These are phyloP conservation scores for Psephotus haematonotus DNA, from an alignment of 2,113 vertebrate genomes.

Conservation along the genomic window DNA sequence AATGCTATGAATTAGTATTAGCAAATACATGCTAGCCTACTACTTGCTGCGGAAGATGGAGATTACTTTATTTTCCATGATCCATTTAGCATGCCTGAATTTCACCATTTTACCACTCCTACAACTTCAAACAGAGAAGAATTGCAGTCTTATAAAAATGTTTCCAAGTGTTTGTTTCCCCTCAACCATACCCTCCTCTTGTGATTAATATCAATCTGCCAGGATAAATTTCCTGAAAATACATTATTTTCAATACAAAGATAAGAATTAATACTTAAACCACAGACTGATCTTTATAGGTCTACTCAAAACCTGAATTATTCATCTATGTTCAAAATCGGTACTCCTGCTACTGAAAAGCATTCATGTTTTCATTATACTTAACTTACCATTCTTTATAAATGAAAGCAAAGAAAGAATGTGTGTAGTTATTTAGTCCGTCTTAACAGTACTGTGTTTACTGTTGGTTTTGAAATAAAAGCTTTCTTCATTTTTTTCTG, in stretches of 20 bases:
- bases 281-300: neutral
- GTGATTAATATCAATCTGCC: neutral
- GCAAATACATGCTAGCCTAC: neutral
- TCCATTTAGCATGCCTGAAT: neutral
- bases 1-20: neutral
- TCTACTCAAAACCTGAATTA: neutral
- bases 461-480: neutral
- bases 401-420: neutral
- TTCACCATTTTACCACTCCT: neutral
- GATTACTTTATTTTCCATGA: neutral
- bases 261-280: neutral
- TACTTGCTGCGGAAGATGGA: neutral
- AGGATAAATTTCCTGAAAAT: neutral
- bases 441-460: neutral
- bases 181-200: neutral
- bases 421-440: neutral
- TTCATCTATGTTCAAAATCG: neutral
- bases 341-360: neutral
- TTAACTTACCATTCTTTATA: neutral
- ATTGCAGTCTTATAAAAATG: neutral
- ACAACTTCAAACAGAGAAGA: neutral
- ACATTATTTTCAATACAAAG: neutral
- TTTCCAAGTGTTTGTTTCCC: neutral
- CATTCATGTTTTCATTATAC: neutral
- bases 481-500: neutral